phyloP scores from a whole-genome alignment of 1,140 invertebrate species.

The Drosophila nebulosa region DNA sequence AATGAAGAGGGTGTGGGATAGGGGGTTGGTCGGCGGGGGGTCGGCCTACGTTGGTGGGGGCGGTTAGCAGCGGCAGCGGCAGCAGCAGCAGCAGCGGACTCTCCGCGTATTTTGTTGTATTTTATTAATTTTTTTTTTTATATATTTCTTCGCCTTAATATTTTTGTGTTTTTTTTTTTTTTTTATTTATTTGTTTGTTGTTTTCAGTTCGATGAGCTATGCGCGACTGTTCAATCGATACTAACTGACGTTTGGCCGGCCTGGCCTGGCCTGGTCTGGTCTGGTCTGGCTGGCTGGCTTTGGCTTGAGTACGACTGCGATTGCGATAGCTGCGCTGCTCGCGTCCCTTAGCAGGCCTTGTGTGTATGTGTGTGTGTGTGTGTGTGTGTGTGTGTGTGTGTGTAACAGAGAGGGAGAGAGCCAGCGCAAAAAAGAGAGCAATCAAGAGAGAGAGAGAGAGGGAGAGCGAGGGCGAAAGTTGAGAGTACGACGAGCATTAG shows the following conservation, averaged over 20 bases:
- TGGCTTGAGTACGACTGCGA: constrained; percentile 1
- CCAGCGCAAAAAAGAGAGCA: neutral
- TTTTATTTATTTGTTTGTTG: constrained; percentile 15
- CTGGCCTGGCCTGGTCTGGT: constrained; percentile 16
- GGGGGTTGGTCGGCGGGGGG: constrained; percentile 10
- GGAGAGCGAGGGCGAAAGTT: neutral
- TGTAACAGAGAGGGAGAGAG: neutral
- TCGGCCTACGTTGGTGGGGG: constrained; percentile 31
- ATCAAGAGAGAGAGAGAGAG: constrained; percentile 15
- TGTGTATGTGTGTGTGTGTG: constrained; percentile 20
- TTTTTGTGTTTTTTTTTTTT: too few species aligned
- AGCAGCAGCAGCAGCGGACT: neutral
- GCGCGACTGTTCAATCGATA: constrained; percentile 75
- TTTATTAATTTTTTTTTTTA: constrained; percentile 10
- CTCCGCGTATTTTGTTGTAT: constrained; percentile 41
- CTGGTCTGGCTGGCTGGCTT: constrained; percentile 7
- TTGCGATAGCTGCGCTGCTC: constrained; percentile 17
- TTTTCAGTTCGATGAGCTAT: constrained; percentile 68
- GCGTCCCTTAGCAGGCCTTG: neutral
- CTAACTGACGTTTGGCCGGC: constrained; percentile 25
- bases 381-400: constrained; percentile 13
- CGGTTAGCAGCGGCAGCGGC: neutral
- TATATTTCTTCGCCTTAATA: constrained; percentile 15
- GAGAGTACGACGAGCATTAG: constrained; percentile 30
- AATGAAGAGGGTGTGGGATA: constrained; percentile 39